These are phyloP conservation scores for Contarinia nasturtii DNA, from an alignment of 1,140 invertebrate species.

Conservation along the genomic window DNA sequence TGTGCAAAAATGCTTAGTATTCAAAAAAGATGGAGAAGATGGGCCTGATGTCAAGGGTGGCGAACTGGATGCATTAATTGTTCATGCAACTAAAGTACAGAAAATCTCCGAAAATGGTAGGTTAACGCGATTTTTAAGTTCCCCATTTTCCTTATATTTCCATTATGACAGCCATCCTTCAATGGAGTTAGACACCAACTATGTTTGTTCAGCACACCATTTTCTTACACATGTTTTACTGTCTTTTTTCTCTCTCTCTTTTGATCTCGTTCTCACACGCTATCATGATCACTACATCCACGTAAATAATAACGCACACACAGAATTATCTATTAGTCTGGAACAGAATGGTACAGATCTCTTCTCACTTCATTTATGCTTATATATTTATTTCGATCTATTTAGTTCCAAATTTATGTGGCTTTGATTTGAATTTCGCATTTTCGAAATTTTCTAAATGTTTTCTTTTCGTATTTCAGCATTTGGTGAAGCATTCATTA, in stretches of 20 bases:
- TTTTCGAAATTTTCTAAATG: no score
- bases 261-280: not conserved
- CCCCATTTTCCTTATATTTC: not conserved
- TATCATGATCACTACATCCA: not conserved
- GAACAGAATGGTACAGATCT: no score
- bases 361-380: no score
- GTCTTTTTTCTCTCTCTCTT: no score
- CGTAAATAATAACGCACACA: no score
- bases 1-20: slow-evolving; percentile 53
- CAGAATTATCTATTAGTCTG: no score
- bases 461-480: slow-evolving; percentile 9
- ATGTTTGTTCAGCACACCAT: no score
- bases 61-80: slow-evolving; percentile 74
- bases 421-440: not conserved
- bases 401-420: no score
- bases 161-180: not conserved
- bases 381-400: no score
- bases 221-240: no score
- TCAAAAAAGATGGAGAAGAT: slow-evolving; percentile 64
- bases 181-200: no score
- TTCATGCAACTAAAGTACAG: slow-evolving; percentile 73
- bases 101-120: slow-evolving; percentile 22
- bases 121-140: not conserved
- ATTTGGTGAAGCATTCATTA: slow-evolving; percentile 93
- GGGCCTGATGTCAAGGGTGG: slow-evolving; percentile 79